Percentiles rank a stretch among this genome's conserved stretches.
phyloP scores from a whole-genome alignment of 2,113 vertebrate genomes.

The Bambusicola thoracicus region DNA sequence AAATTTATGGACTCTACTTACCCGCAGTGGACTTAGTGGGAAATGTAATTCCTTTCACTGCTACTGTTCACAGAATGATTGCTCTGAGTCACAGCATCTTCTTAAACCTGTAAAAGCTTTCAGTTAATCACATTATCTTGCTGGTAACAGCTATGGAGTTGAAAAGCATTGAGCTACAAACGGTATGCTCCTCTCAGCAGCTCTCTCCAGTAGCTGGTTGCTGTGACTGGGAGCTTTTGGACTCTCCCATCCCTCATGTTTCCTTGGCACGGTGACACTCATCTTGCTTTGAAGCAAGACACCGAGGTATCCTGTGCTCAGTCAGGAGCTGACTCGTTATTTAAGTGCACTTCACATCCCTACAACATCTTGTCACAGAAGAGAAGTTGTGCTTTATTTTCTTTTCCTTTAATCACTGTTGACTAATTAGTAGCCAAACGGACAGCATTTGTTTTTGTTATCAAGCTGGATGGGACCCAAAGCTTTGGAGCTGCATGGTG shows the following conservation, averaged over 20 bases:
- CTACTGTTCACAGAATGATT: background rate
- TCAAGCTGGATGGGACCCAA: background rate
- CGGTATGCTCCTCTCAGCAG: background rate
- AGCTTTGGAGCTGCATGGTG: background rate
- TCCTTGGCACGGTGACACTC: slow-evolving; percentile 1
- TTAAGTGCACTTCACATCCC: slow-evolving; percentile 28
- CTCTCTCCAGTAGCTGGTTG: background rate
- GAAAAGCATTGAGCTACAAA: background rate
- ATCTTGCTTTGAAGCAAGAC: background rate
- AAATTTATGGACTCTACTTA: background rate
- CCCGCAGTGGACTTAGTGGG: background rate
- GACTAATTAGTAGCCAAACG: slow-evolving; percentile 63
- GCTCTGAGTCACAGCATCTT: background rate
- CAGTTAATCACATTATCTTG: background rate
- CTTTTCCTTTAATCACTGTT: slow-evolving; percentile 17
- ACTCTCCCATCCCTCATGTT: background rate
- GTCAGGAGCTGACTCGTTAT: slow-evolving; percentile 31
- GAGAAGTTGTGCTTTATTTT: slow-evolving; percentile 51
- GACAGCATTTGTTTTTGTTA: slow-evolving; percentile 53
- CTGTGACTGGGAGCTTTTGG: slow-evolving; percentile 22
- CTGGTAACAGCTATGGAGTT: background rate
- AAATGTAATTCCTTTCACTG: background rate
- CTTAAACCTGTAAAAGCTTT: background rate
- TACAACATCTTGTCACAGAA: slow-evolving; percentile 50
- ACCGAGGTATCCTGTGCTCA: background rate